A percentile compares a stretch with the other conserved stretches of the same genome.
Conservation (phyloP, 2,888 invertebrate genomes). For the Nemoura dubitans region DNA sequence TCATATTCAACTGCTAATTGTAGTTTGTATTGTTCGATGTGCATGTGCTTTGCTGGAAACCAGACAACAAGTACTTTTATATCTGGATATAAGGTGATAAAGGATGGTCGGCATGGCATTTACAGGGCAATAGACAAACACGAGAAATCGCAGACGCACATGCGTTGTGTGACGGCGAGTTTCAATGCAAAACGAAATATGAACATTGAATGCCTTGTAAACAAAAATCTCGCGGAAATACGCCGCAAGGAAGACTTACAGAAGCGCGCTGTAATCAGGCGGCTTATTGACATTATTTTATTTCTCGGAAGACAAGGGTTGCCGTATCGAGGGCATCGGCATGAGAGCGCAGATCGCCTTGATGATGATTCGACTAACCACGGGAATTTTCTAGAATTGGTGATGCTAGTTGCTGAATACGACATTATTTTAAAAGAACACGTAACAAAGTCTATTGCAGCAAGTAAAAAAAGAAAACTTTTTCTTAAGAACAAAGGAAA, state of each 20-base stretch:
- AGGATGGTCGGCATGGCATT: not conserved
- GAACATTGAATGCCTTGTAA: not conserved
- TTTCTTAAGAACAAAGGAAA: not conserved
- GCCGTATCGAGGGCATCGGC: constrained; percentile 7
- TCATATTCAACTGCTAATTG: not conserved
- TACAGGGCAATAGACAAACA: not conserved
- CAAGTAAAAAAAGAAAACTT: constrained; percentile 3
- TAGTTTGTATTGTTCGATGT: not conserved
- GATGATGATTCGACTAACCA: constrained; percentile 23
- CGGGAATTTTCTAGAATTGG: constrained; percentile 24
- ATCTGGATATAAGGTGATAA: not conserved
- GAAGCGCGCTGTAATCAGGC: not conserved
- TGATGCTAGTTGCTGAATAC: not conserved
- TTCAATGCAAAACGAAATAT: not conserved
- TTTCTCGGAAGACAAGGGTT: constrained; percentile 13
- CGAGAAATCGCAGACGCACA: not conserved
- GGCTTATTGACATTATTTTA: not conserved
- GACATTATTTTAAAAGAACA: constrained; percentile 15
- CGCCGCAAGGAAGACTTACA: not conserved
- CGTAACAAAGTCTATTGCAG: not conserved
- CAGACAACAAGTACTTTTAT: not conserved
- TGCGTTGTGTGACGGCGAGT: not conserved
- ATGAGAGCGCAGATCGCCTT: not conserved
- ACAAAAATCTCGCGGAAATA: not conserved
- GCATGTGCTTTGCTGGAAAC: constrained; percentile 18